Conservation (phyloP, 2,888 invertebrate genomes). For the Slavum lentiscoides region DNA sequence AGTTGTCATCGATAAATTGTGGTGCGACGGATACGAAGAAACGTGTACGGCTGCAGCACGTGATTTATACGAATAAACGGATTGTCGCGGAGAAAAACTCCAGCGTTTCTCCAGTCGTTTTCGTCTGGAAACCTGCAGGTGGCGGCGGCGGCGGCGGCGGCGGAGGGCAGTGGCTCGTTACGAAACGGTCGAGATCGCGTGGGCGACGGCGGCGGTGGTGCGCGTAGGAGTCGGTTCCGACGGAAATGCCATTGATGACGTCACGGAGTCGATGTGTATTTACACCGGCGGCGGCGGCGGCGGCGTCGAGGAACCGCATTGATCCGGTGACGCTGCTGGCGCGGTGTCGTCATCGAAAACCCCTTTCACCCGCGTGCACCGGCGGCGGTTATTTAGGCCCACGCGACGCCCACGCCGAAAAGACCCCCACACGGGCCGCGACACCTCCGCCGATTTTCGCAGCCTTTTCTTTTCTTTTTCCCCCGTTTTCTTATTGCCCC, state of each 20-base stretch:
- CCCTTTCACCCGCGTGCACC: constrained; percentile 18
- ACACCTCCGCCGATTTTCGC: neutral
- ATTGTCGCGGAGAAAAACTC: too few species aligned
- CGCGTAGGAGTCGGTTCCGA: constrained; percentile 9
- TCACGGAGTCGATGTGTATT: constrained; percentile 11
- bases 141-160: too few species aligned
- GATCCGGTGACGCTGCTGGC: constrained; percentile 25
- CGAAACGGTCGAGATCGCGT: too few species aligned
- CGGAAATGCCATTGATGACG: constrained; percentile 40
- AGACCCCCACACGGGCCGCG: neutral
- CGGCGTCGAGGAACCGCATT: constrained; percentile 25
- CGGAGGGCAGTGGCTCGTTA: too few species aligned
- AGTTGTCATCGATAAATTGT: too few species aligned
- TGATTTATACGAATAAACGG: too few species aligned
- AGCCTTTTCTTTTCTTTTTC: constrained; percentile 20
- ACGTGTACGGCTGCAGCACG: too few species aligned
- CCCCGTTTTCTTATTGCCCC: neutral
- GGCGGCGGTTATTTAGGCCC: neutral
- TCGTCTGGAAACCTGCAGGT: too few species aligned
- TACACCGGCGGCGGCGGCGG: constrained; percentile 17
- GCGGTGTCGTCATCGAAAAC: constrained; percentile 44
- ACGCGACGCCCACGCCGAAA: too few species aligned
- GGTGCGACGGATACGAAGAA: too few species aligned
- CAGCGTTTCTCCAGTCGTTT: too few species aligned
- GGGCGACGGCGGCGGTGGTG: too few species aligned